These are phyloP conservation scores for Piliocolobus tephrosceles DNA, from an alignment of 2,113 vertebrate species.

Conservation along the genomic window DNA sequence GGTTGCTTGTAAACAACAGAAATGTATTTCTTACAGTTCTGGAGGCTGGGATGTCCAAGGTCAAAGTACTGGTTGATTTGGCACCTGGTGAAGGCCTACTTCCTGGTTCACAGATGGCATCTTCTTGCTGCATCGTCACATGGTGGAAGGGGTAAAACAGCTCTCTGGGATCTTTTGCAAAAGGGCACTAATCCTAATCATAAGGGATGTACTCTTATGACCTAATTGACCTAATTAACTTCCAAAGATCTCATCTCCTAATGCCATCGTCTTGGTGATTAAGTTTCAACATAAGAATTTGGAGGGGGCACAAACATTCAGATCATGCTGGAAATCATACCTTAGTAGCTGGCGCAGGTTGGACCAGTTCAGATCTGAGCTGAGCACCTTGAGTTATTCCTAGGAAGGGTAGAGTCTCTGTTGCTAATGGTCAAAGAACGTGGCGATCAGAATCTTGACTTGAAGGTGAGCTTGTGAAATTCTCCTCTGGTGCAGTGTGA, in stretches of 20 bases:
- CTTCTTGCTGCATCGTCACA: not conserved
- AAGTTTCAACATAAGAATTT: not conserved
- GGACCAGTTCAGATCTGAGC: too few species aligned
- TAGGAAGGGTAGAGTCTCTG: not conserved
- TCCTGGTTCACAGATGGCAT: not conserved
- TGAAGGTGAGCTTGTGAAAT: not conserved
- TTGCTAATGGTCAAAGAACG: not conserved
- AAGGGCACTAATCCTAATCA: not conserved
- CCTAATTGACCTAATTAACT: not conserved
- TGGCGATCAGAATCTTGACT: not conserved
- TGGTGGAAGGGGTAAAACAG: not conserved
- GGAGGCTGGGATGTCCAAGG: not conserved
- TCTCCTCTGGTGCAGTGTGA: not conserved
- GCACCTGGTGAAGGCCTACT: not conserved
- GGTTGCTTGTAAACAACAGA: not conserved
- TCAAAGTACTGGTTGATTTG: not conserved
- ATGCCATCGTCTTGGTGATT: not conserved
- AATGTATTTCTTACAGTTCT: not conserved
- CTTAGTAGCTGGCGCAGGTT: not conserved
- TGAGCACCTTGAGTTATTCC: not conserved
- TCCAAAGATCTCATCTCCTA: not conserved
- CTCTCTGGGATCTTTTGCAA: not conserved
- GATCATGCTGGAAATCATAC: not conserved
- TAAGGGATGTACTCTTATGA: not conserved
- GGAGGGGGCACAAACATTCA: not conserved